Conservation (phyloP, 1,140 invertebrate genomes). For the Bicyclus anynana region DNA sequence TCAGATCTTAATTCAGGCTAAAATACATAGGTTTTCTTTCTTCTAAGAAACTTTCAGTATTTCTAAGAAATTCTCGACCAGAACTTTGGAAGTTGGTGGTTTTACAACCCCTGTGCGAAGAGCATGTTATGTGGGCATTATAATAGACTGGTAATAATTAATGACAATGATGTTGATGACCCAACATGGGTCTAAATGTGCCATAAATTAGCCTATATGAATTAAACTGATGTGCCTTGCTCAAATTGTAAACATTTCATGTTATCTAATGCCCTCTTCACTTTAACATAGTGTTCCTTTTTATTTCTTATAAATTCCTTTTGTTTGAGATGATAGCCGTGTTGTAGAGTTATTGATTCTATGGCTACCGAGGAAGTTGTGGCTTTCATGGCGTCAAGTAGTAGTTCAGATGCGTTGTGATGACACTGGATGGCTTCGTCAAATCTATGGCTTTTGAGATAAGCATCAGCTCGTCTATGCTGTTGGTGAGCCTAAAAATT, state of each 20-base stretch:
- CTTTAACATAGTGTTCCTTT: slow-evolving; percentile 78
- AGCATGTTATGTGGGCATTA: no score
- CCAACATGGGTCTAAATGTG: no score
- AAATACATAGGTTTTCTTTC: no score
- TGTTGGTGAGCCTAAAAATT: slow-evolving; percentile 80
- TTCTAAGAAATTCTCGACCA: no score
- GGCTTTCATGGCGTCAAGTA: slow-evolving; percentile 77
- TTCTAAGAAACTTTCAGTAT: no score
- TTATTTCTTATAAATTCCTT: slow-evolving; percentile 75
- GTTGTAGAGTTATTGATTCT: slow-evolving; percentile 80
- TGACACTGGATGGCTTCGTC: slow-evolving; percentile 82
- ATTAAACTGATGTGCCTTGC: slow-evolving; percentile 44
- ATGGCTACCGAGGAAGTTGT: slow-evolving; percentile 73
- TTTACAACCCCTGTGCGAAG: no score
- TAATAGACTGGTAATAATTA: no score
- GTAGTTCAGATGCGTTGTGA: slow-evolving; percentile 77
- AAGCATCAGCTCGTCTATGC: slow-evolving; percentile 80
- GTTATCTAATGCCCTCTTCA: slow-evolving; percentile 78
- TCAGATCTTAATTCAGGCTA: no score
- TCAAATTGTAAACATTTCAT: slow-evolving; percentile 50
- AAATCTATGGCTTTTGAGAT: slow-evolving; percentile 78
- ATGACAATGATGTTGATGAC: no score
- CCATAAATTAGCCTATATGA: no score
- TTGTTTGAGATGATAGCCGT: slow-evolving; percentile 81
- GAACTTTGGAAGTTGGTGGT: no score